Evolutionary conservation across 2,113 vertebrate species (phyloP).

Genomic region (Chloebia gouldiae): DNA sequence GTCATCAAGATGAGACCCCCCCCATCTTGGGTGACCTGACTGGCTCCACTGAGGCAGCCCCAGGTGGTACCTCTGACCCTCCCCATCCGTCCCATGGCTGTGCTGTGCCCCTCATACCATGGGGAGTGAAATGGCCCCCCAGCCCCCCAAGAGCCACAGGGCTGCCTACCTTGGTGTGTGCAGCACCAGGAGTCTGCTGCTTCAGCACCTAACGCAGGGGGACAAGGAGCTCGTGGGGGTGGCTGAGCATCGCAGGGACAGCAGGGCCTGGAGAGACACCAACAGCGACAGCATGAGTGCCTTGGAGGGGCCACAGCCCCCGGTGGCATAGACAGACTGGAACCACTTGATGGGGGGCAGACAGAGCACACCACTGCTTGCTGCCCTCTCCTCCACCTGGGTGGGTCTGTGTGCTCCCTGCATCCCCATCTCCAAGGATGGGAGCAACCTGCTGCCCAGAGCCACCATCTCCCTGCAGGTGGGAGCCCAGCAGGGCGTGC

Average conservation of each 20-base stretch:
- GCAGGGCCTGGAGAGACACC: conserved; percentile 22
- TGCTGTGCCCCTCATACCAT: rapidly evolving
- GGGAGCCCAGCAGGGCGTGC: rapidly evolving
- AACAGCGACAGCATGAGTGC: neutral
- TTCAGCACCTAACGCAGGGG: neutral
- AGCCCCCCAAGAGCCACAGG: neutral
- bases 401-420: rapidly evolving
- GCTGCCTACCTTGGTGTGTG: conserved; percentile 45
- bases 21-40: neutral
- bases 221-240: neutral
- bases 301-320: neutral
- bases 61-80: neutral
- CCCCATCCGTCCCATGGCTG: neutral
- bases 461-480: neutral
- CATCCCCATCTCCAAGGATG: neutral
- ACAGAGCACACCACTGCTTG: neutral
- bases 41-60: neutral
- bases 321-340: rapidly evolving
- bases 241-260: conserved; percentile 47
- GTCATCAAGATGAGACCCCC: neutral
- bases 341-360: neutral
- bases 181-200: neutral
- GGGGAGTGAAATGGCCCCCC: neutral
- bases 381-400: neutral
- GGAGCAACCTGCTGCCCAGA: neutral